Percentiles rank a stretch among this genome's conserved stretches.
These are phyloP conservation scores for Hycleus phaleratus DNA, from an alignment of 1,140 invertebrate genomes.

Conservation along the genomic window DNA sequence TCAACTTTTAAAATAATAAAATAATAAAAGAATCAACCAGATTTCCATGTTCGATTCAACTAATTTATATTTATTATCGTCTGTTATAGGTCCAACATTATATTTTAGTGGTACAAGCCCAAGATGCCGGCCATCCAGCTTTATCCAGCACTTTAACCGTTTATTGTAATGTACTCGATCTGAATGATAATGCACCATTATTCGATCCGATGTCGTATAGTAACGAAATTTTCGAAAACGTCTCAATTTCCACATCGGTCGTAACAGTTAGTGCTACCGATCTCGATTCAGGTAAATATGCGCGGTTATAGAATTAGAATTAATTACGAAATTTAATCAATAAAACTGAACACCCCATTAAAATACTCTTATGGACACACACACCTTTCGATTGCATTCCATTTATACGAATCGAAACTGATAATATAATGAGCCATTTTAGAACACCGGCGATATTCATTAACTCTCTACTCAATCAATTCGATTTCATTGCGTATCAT, in stretches of 20 bases:
- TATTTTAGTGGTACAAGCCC: conserved; percentile 85
- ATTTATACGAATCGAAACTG: neutral
- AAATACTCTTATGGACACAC: neutral
- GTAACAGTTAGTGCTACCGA: conserved; percentile 83
- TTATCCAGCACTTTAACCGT: conserved; percentile 87
- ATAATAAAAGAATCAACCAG: too few species aligned
- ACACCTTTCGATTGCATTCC: conserved; percentile 4
- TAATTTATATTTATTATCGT: conserved; percentile 13
- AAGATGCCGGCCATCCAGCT: conserved; percentile 78
- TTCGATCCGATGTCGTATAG: conserved; percentile 87
- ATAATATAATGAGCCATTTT: conserved; percentile 7
- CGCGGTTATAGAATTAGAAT: too few species aligned
- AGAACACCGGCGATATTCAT: conserved; percentile 11
- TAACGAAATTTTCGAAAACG: conserved; percentile 81
- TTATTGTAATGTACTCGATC: conserved; percentile 88
- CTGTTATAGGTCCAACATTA: conserved; percentile 82
- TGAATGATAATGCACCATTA: conserved; percentile 90
- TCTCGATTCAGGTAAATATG: conserved; percentile 68
- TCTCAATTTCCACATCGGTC: conserved; percentile 67
- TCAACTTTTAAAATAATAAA: too few species aligned
- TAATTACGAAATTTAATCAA: neutral
- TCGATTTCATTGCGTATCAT: neutral
- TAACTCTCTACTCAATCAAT: neutral
- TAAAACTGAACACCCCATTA: neutral
- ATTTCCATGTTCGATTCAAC: neutral